Evolutionary conservation across 2,113 vertebrate genomes (phyloP).

Genomic region (Seriola quinqueradiata): DNA sequence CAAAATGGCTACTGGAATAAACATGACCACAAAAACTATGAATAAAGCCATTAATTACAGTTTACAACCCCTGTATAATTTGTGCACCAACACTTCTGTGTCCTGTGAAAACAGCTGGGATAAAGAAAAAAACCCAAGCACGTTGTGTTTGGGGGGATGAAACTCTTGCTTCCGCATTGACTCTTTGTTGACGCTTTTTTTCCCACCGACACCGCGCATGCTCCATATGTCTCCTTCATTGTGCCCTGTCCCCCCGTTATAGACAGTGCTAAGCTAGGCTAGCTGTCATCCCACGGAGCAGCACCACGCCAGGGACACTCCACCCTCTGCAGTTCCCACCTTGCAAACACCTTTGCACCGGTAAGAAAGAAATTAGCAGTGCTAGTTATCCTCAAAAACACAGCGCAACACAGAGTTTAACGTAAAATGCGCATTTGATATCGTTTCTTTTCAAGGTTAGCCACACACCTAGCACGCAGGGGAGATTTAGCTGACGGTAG

Average conservation of each 20-base stretch:
- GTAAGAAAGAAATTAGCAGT: constrained; percentile 41
- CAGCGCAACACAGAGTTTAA: not conserved
- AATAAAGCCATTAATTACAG: too few species aligned
- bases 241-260: constrained; percentile 66
- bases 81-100: not conserved
- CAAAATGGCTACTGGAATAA: too few species aligned
- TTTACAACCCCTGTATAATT: too few species aligned
- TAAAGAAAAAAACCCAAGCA: too few species aligned
- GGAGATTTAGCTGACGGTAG: constrained; percentile 39
- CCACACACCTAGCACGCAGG: constrained; percentile 9
- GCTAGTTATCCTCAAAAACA: not conserved
- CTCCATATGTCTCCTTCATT: constrained; percentile 78
- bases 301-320: constrained; percentile 58
- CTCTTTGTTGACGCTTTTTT: constrained; percentile 7
- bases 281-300: constrained; percentile 60
- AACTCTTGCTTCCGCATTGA: constrained; percentile 10
- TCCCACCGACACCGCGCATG: constrained; percentile 68
- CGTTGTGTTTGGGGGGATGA: not conserved
- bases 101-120: not conserved
- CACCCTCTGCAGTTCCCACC: constrained; percentile 32
- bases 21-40: too few species aligned
- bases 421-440: not conserved
- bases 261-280: constrained; percentile 43
- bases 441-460: constrained; percentile 55
- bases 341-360: constrained; percentile 29